These are phyloP conservation scores for Leptopilina boulardi DNA, from an alignment of 1,140 invertebrate species.

Conservation along the genomic window DNA sequence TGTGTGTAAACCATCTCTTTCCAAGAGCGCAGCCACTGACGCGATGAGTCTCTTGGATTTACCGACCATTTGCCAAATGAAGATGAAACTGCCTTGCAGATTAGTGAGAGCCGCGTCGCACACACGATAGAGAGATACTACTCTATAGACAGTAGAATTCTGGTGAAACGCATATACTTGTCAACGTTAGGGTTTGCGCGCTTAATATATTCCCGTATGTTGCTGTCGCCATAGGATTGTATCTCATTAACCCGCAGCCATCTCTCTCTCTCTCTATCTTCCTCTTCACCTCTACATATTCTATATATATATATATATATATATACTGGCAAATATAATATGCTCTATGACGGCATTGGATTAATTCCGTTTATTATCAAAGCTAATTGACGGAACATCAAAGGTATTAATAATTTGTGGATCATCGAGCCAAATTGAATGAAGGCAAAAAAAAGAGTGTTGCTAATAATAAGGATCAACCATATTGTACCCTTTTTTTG, in stretches of 20 bases:
- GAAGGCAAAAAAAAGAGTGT: too few species aligned
- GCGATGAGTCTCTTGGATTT: slow-evolving; percentile 37
- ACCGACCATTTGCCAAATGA: slow-evolving; percentile 34
- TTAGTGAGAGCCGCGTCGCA: slow-evolving; percentile 46
- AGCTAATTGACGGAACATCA: slow-evolving; percentile 1
- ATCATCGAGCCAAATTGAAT: too few species aligned
- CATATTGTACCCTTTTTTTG: too few species aligned
- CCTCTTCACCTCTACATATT: too few species aligned
- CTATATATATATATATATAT: too few species aligned
- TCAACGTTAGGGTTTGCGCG: slow-evolving; percentile 22
- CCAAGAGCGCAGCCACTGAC: not conserved
- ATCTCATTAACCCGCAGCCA: slow-evolving; percentile 26
- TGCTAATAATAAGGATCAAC: too few species aligned
- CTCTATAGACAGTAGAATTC: slow-evolving; percentile 1
- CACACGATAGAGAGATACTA: not conserved
- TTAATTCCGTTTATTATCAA: not conserved
- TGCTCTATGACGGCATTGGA: not conserved
- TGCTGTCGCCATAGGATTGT: not conserved
- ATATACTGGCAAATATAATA: slow-evolving; percentile 8
- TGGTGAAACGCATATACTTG: slow-evolving; percentile 19
- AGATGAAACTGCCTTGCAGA: slow-evolving; percentile 50
- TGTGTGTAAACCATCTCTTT: not conserved
- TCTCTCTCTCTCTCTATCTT: too few species aligned
- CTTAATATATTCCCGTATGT: slow-evolving; percentile 27
- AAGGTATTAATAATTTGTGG: not conserved